Evolutionary conservation across 1,140 invertebrate species (phyloP), one percentile per base, ranked within the genome.

Genomic region (Saccostrea cuccullata): DNA sequence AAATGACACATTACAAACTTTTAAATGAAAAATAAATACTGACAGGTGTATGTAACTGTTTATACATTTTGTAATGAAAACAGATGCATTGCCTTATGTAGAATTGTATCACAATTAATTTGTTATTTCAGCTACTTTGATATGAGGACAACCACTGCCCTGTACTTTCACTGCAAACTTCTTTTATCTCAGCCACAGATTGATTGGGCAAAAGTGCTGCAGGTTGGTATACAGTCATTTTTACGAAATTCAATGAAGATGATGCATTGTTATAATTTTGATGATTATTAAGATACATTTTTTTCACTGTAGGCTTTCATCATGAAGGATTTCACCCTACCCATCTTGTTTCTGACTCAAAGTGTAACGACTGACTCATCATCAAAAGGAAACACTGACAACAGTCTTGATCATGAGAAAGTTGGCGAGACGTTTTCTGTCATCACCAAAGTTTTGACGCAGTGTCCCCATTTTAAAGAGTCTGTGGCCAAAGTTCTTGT

Each of bases 251-350:
- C 13, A 84, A 9, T 84, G 23, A 56, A n/a, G 55, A 55, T 4
- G 40, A 84, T n/a, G 82, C 13, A 55, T 82, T 8, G 77, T 20
- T n/a, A 82, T 36, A 0, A 30, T 82, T 30, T 82, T 23, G 40
- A 82, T 47, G 5, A 47, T 47, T 47, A 47, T 47, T 47, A 0
- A 8, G 6, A 47, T 8, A 47, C 0, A 47, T 47, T 82, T 82
- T 30, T 82, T 47, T 82, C 9, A 2, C 64, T 56, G 5, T 89
- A 94, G 94, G 92, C 93, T 13, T 86, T 94, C 47, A 60, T 94
- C 12, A 94, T 94, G 94, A 94, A 94, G 88, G 92, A 94, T 17
- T 93, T 89, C 90, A 93, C 93, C 15, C 83, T 94, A 47, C 91
- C 94, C 8, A 93, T 93, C 17, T 90, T 94, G 36, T 90, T 94